Base-by-base conservation (phyloP, 1,140 invertebrate species). In the Matsumurasca onukii region DNA sequence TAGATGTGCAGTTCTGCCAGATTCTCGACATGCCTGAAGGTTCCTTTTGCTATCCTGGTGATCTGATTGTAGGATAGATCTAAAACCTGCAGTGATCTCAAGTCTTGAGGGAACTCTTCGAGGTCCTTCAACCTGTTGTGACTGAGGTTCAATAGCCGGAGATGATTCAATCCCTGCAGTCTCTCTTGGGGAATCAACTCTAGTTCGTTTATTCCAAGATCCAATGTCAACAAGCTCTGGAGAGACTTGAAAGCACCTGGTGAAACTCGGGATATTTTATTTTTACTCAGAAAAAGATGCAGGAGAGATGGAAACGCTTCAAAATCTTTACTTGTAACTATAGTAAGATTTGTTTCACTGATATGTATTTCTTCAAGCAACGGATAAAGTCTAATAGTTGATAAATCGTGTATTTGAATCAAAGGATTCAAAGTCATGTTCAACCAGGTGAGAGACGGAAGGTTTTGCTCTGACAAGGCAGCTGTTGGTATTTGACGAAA, bases 311-410 rank as follows among this genome's bases (percentile, higher is more conserved):
- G 89, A 73, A 95, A 95, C n/a, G 90, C 86, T 75, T 92, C 88
- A 75, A 97, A 95, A 73, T 95, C 94, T 74, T 90, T 91, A 51
- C 91, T 92, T 0, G 92, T 93, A 2, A 97, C 84, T 61, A 95
- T 89, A 1, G 86, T 91, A 15, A 96, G 80, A 77, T 95, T 95
- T 0, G 93, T 95, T 24, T 86, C 84, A 52, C 87, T 89, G 66
- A 95, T 89, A 75, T 91, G 88, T 9, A 96, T 82, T 77, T 93
- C 91, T 77, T 92, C 86, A 0, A 95, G 81, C 0, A 68, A 31
- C 1, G 68, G 71, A 51, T 74, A 77, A 48, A 67, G 57, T 62
- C 31, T 64, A 17, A 61, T 52, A 24, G 72, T n/a, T 89, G 88
- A 5, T 71, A 85, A 79, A 75, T 90, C 88, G 73, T 90, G 84